Conservation (phyloP, 2,797 vertebrate species). For the Dallia pectoralis region DNA sequence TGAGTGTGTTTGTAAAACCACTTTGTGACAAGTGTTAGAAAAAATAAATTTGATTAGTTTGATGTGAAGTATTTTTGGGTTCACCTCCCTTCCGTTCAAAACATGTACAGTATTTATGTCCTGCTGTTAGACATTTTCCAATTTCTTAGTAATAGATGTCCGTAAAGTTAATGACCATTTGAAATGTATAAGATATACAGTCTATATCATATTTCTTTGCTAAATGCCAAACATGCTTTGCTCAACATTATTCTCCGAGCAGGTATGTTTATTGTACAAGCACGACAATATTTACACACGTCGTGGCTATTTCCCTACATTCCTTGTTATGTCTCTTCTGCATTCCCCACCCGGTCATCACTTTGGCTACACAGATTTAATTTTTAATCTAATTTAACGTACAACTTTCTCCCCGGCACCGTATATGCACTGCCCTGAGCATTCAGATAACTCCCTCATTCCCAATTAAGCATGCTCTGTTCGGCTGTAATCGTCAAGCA, state of each 20-base stretch:
- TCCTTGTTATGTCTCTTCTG: neutral
- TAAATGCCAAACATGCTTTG: slow-evolving; percentile 10
- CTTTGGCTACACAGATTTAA: slow-evolving; percentile 12
- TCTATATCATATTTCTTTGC: slow-evolving; percentile 8
- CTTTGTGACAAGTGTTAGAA: too few species aligned
- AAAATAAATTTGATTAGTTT: too few species aligned
- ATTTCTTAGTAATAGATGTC: slow-evolving; percentile 21
- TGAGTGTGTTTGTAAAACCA: too few species aligned
- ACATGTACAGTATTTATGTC: slow-evolving; percentile 14
- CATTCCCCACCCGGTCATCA: slow-evolving; percentile 1
- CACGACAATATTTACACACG: slow-evolving; percentile 4
- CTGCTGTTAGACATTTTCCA: slow-evolving; percentile 13
- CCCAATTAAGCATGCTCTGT: slow-evolving; percentile 23
- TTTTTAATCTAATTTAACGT: slow-evolving; percentile 13
- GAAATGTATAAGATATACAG: slow-evolving; percentile 10
- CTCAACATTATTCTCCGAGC: slow-evolving; percentile 10
- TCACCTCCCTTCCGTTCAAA: neutral
- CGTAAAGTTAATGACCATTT: slow-evolving; percentile 16
- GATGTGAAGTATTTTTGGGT: neutral
- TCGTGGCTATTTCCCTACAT: neutral
- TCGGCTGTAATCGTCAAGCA: slow-evolving; percentile 23
- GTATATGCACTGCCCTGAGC: neutral
- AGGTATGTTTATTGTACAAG: neutral
- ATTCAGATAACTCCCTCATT: neutral
- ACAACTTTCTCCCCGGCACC: slow-evolving; percentile 8